These are phyloP conservation scores for Ancistrus triradiatus DNA, from an alignment of 2,113 vertebrate genomes.

Conservation along the genomic window DNA sequence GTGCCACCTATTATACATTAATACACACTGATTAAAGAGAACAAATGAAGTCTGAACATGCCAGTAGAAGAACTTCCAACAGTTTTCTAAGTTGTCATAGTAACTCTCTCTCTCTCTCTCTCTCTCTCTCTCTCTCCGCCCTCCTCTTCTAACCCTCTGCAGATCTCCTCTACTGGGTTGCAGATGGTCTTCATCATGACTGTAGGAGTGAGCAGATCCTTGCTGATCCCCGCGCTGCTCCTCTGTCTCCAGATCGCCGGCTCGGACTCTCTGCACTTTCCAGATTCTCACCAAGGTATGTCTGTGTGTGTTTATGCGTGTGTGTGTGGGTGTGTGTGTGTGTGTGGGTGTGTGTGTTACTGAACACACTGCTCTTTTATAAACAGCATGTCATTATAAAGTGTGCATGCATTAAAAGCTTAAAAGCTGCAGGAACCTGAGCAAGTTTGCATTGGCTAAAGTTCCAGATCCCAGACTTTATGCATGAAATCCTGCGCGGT, in stretches of 20 bases:
- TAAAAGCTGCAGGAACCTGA: too few relatives aligned
- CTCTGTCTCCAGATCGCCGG: conserved; percentile 47
- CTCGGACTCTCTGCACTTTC: conserved; percentile 62
- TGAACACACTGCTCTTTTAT: not conserved
- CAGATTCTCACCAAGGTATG: conserved; percentile 83
- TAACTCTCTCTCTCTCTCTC: not conserved
- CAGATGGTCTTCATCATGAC: not conserved
- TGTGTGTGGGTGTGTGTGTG: too few relatives aligned
- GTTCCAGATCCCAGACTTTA: too few relatives aligned
- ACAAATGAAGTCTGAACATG: too few relatives aligned
- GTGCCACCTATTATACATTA: too few relatives aligned
- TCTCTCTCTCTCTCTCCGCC: conserved; percentile 3
- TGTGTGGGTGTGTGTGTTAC: too few relatives aligned
- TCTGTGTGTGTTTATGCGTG: too few relatives aligned
- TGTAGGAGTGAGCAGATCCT: not conserved
- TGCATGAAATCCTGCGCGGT: too few relatives aligned
- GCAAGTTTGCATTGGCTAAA: too few relatives aligned
- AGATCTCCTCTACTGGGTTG: not conserved
- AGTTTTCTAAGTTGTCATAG: too few relatives aligned
- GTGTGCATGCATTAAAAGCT: not conserved
- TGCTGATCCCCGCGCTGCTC: conserved; percentile 1
- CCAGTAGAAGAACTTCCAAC: too few relatives aligned
- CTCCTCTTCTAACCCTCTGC: conserved; percentile 8
- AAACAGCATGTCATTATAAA: not conserved
- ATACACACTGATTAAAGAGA: too few relatives aligned